Evolutionary conservation across 2,888 invertebrate genomes (phyloP), one percentile per base, ranked within the genome.

Genomic region (Chymomyza procnemis): DNA sequence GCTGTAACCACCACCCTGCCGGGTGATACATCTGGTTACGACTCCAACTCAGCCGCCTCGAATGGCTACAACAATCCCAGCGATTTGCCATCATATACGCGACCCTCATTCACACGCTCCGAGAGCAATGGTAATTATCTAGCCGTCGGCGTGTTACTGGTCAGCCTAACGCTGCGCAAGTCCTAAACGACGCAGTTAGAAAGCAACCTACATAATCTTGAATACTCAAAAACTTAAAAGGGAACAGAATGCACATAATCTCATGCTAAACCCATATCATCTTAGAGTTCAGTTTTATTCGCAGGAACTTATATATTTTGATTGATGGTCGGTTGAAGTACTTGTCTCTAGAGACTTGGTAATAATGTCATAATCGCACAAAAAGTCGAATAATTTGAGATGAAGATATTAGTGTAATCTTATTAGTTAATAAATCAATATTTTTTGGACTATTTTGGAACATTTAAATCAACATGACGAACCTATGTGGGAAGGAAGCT

Each of bases 41-140:
- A 81, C 64, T 88, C 88, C 16, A 90, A 86, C 70, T 88, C 82
- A 21, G 68, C 89, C 57, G 88, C 85, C 64, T 89, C 90, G 19
- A 89, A 90, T 21, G 89, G 80, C 22, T 85, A 83, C 64, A 89
- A 82, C 67, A 88, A 89, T 67, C 72, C 85, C 65, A 82, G 81
- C 58, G 90, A 90, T 46, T 73, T 90, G 78, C 85, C 90, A 63
- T 87, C 89, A 50, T 89, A 89, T 58, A 89, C 89, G 34, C 83
- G 89, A 56, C 89, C 89, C 73, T 88, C 88, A 60, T 90, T 89
- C 76, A 87, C 90, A 62, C 89, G 90, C 62, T 89, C 90, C 84
- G 90, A 90, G 86, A 89, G 89, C 89, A 89, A 89, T 80, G 89
- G 89, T 89, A 89, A 89, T 89, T 89, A 89, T 89, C 81, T 89